Conservation (phyloP, 2,888 invertebrate genomes). For the Ecliptopera silaceata region DNA sequence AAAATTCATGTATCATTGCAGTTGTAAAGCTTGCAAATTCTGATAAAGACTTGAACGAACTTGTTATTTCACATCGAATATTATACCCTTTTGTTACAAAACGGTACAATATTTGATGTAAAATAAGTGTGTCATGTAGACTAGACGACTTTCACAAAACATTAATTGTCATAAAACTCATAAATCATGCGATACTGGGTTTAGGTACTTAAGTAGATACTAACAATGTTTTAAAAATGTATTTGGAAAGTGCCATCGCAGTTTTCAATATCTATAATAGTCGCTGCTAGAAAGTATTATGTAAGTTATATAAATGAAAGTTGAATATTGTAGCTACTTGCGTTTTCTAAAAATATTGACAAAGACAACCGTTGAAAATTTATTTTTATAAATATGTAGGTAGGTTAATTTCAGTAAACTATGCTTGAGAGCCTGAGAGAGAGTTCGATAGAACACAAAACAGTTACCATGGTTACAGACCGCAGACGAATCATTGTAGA, state of each 20-base stretch:
- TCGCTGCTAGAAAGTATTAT: background rate
- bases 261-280: background rate
- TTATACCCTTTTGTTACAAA: no score
- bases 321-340: no score
- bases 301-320: background rate
- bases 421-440: conserved; percentile 17
- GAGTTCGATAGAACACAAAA: conserved; percentile 54
- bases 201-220: no score
- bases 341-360: background rate
- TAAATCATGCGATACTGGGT: conserved; percentile 16
- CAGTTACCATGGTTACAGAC: conserved; percentile 67
- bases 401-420: background rate
- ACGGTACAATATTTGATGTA: conserved; percentile 5
- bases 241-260: conserved; percentile 8
- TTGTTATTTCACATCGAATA: background rate
- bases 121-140: conserved; percentile 19
- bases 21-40: conserved; percentile 3
- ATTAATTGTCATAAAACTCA: conserved; percentile 9
- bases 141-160: conserved; percentile 25
- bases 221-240: conserved; percentile 3
- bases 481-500: conserved; percentile 34
- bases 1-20: background rate
- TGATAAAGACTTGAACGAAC: conserved; percentile 6
- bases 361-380: background rate
- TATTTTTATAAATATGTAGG: background rate